A percentile compares a stretch with the other conserved stretches of the same genome.
Conservation (phyloP, 2,888 invertebrate species). For the Yponomeuta sedellus region DNA sequence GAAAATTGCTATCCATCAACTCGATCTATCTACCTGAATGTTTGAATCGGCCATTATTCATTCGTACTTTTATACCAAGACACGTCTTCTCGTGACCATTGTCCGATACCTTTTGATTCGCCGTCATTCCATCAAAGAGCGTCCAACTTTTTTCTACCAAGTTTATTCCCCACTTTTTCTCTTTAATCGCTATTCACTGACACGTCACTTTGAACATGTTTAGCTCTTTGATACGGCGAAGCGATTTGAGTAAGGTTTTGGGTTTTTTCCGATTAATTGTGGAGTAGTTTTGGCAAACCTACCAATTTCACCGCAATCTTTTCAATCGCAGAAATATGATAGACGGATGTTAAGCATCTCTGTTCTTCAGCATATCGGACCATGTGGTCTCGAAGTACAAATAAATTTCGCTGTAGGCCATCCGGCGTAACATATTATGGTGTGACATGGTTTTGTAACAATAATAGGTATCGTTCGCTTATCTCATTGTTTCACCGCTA, state of each 20-base stretch:
- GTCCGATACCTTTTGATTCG: slow-evolving; percentile 72
- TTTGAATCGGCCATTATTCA: slow-evolving; percentile 52
- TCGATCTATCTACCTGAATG: slow-evolving; percentile 60
- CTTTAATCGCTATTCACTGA: slow-evolving; percentile 39
- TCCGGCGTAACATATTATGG: not conserved
- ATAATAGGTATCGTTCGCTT: slow-evolving; percentile 1
- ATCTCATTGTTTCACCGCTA: slow-evolving; percentile 58
- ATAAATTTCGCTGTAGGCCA: not conserved
- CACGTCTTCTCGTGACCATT: slow-evolving; percentile 67
- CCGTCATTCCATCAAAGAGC: slow-evolving; percentile 37
- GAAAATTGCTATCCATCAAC: slow-evolving; percentile 57
- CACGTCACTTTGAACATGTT: slow-evolving; percentile 49
- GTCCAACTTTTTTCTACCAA: slow-evolving; percentile 32
- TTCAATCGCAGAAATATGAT: slow-evolving; percentile 1
- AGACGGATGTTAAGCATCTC: not conserved
- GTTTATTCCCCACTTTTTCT: slow-evolving; percentile 33
- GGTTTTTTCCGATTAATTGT: slow-evolving; percentile 14
- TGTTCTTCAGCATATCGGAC: not conserved
- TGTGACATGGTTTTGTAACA: not conserved
- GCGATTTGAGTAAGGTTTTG: slow-evolving; percentile 11
- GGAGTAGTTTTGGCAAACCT: slow-evolving; percentile 14
- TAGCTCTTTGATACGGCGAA: slow-evolving; percentile 41
- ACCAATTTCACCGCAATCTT: not conserved
- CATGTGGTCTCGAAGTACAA: not conserved
- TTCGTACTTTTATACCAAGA: slow-evolving; percentile 41